These are phyloP conservation scores for Mus caroli DNA, from an alignment of 2,797 vertebrate species.

Conservation along the genomic window DNA sequence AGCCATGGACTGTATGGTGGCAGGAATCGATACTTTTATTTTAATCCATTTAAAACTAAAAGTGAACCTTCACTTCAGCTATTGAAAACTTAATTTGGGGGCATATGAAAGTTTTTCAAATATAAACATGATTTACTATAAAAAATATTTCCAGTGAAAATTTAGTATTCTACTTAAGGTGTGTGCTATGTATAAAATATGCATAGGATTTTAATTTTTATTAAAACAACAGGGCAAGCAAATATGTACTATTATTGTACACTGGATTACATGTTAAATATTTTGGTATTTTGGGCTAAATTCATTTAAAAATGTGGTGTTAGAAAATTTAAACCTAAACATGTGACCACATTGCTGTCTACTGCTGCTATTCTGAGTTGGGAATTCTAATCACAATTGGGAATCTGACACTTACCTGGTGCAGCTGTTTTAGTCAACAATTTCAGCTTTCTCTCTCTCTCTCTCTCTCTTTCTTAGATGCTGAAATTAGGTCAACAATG, in stretches of 20 bases:
- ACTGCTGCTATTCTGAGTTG: neutral
- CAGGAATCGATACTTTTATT: constrained; percentile 35
- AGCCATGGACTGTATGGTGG: neutral
- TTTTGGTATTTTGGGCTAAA: constrained; percentile 9
- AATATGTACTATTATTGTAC: constrained; percentile 40
- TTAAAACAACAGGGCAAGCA: neutral
- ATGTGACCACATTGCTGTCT: neutral
- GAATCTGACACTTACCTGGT: neutral
- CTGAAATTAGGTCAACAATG: constrained; percentile 25
- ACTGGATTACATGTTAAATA: neutral
- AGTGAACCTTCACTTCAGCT: constrained; percentile 8
- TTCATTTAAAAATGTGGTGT: constrained; percentile 44
- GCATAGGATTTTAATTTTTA: constrained; percentile 28
- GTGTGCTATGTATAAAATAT: constrained; percentile 18
- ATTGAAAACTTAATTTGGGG: constrained; percentile 25
- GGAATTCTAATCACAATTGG: constrained; percentile 33
- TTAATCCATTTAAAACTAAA: constrained; percentile 43
- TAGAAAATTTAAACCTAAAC: constrained; percentile 46
- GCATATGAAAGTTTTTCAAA: constrained; percentile 39
- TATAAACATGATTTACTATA: constrained; percentile 50
- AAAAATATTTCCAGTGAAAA: constrained; percentile 60
- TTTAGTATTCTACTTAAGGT: constrained; percentile 33
- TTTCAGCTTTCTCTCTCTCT: neutral
- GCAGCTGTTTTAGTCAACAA: neutral
- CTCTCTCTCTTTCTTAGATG: neutral